Conservation (phyloP, 2,888 invertebrate species). For the Drosophila pegasa region DNA sequence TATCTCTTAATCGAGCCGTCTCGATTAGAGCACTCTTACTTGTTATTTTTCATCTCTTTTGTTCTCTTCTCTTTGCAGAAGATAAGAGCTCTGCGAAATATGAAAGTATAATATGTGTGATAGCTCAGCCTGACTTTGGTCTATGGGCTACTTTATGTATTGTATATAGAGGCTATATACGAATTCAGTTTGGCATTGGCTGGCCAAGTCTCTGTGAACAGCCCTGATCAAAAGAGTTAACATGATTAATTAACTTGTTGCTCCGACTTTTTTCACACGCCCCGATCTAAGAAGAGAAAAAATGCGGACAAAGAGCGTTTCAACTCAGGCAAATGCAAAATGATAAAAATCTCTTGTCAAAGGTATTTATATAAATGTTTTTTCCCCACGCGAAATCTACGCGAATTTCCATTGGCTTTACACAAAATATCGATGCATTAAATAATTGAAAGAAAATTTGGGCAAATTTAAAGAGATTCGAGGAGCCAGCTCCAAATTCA, state of each 20-base stretch:
- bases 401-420: background rate
- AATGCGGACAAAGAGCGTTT: background rate
- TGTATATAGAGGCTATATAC: background rate
- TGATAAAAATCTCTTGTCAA: background rate
- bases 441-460: background rate
- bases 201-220: background rate
- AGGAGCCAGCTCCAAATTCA: too few species aligned
- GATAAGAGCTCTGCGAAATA: conserved; percentile 1
- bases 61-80: background rate
- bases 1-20: too few species aligned
- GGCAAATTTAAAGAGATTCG: background rate
- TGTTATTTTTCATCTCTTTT: too few species aligned
- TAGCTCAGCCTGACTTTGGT: background rate
- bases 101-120: background rate
- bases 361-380: background rate
- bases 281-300: background rate
- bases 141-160: background rate
- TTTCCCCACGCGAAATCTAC: background rate
- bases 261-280: too few species aligned
- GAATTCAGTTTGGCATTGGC: too few species aligned
- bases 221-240: too few species aligned
- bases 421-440: background rate
- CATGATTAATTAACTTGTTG: background rate
- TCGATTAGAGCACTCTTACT: too few species aligned
- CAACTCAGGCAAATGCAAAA: conserved; percentile 2